These are phyloP conservation scores for Callaeas wilsoni DNA, from an alignment of 2,113 vertebrate genomes.

Conservation along the genomic window DNA sequence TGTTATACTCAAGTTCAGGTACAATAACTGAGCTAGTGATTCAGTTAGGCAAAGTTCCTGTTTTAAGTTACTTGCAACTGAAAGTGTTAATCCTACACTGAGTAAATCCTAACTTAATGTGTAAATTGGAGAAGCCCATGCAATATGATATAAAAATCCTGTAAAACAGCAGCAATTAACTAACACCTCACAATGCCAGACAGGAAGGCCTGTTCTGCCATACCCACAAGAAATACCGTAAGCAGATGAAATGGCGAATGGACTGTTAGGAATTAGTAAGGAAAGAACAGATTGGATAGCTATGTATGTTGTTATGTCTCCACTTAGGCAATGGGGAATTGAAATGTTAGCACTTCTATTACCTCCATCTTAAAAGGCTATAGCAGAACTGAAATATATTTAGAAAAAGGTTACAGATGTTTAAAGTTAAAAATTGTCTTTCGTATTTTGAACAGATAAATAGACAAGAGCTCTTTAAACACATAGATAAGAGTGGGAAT, in stretches of 20 bases:
- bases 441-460: not conserved
- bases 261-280: not conserved
- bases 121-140: not conserved
- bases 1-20: not conserved
- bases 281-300: not conserved
- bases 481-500: too few species aligned
- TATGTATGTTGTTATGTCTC: not conserved
- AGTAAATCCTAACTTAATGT: not conserved
- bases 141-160: not conserved
- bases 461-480: not conserved
- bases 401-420: not conserved
- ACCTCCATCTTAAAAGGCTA: not conserved
- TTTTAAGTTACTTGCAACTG: not conserved
- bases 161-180: not conserved
- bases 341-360: not conserved
- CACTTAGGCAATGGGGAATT: not conserved
- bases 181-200: not conserved
- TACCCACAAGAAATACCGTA: not conserved
- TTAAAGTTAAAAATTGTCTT: not conserved
- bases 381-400: not conserved
- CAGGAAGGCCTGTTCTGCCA: not conserved
- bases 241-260: accelerated
- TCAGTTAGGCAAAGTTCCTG: not conserved
- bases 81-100: not conserved
- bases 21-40: not conserved